Base-by-base conservation (phyloP, 2,888 invertebrate species). In the Ommatoiulus sabulosus region DNA sequence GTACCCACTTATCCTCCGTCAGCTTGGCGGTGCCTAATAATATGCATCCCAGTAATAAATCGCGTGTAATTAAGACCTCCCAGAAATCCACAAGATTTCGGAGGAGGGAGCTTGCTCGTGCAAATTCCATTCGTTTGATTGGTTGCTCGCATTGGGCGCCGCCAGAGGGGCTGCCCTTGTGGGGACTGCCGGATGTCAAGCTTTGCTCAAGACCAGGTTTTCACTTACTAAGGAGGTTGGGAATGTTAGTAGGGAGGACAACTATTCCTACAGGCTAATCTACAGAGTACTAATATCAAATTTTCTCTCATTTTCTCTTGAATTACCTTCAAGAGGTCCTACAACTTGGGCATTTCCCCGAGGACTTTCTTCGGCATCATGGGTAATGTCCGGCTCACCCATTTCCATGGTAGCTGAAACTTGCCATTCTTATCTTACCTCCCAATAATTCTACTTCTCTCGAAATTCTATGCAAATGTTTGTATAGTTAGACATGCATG, bases 311-410 rank as follows among this genome's bases (percentile, higher is more conserved):
- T n/a, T n/a, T n/a, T n/a, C n/a, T n/a, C n/a, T n/a, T n/a, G 72
- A 24, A 20, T 7, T 7, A 20, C 72, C 72, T 24, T 72, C 72
- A 10, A 12, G 7, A 72, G 72, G 24, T 24, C 72, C 17, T n/a
- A n/a, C 57, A 5, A 63, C 57, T 63, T 63, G 12, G 15, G 17
- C 17, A 63, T n/a, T 63, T 10, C n/a, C 5, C n/a, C 15, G 15
- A 52, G 52, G 15, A 52, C 52, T 52, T 7, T 63, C 63, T 63
- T 63, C 63, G 7, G 63, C 63, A 63, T n/a, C 63, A 63, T 63
- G 63, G 63, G 63, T 63, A 63, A 63, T 63, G 63, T 63, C 63
- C 63, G 63, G 63, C 63, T 63, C n/a, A 63, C 63, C 63, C 63
- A 63, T 12, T 15, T 52, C 8, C 52, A 12, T 15, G 10, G 15